Conservation (phyloP, 2,888 invertebrate genomes). For the Thera obeliscata region DNA sequence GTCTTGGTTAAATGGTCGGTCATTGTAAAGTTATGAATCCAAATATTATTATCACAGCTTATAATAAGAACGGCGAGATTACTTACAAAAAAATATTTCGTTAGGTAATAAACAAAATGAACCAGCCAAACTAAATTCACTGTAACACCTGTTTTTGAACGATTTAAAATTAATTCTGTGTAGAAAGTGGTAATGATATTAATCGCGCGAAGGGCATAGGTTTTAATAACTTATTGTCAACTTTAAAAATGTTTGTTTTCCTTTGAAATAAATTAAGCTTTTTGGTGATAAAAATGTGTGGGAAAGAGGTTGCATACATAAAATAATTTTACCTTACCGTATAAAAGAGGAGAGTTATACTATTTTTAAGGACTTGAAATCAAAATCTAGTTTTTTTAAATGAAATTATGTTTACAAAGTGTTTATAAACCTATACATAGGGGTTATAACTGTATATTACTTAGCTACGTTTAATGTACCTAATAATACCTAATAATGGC, state of each 20-base stretch:
- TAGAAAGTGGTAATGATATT: conserved; percentile 55
- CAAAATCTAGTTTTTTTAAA: background rate
- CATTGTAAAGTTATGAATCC: conserved; percentile 18
- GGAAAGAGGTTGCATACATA: conserved; percentile 22
- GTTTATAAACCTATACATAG: no score
- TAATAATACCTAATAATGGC: no score
- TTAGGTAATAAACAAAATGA: background rate
- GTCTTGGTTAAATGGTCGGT: conserved; percentile 11
- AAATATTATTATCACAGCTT: conserved; percentile 10
- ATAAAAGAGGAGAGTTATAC: conserved; percentile 4
- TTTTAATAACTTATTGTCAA: conserved; percentile 40
- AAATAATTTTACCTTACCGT: conserved; percentile 11
- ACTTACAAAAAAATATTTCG: no score
- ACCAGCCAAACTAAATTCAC: background rate
- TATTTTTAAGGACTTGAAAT: conserved; percentile 4
- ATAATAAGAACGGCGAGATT: background rate
- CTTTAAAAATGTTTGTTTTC: conserved; percentile 48
- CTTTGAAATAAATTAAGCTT: conserved; percentile 40
- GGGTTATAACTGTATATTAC: no score
- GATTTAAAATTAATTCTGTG: conserved; percentile 51
- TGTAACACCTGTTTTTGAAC: conserved; percentile 8
- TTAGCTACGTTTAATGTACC: no score
- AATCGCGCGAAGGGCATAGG: conserved; percentile 53
- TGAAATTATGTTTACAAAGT: background rate
- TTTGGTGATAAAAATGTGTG: conserved; percentile 18